A percentile compares a stretch with the other conserved stretches of the same genome.
Conservation (phyloP, 2,113 vertebrate species). For the Aythya baeri region DNA sequence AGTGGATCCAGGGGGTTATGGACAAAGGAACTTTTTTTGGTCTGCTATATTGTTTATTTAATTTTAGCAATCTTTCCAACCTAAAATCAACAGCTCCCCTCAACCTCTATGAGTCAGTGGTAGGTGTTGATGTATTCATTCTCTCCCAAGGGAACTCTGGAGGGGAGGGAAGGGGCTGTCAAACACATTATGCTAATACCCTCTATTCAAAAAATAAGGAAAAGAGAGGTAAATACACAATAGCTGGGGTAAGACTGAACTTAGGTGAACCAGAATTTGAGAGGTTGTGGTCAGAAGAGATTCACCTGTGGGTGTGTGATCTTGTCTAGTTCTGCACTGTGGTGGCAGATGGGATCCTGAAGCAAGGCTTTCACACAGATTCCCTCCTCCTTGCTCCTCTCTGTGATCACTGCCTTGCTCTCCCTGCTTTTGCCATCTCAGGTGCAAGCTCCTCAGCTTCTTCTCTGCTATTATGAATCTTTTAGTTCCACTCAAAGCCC, state of each 20-base stretch:
- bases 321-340: background rate
- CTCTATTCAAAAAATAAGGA: background rate
- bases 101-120: background rate
- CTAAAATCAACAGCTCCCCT: background rate
- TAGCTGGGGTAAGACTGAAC: background rate
- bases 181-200: background rate
- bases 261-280: background rate
- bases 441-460: background rate
- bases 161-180: background rate
- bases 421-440: background rate
- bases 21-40: background rate
- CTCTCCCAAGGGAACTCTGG: background rate
- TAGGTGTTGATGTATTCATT: conserved; percentile 1
- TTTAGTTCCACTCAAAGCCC: background rate
- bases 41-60: background rate
- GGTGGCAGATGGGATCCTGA: background rate
- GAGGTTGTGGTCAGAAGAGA: background rate
- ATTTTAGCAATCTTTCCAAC: background rate
- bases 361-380: background rate
- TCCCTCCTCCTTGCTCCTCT: background rate
- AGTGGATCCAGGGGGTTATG: background rate
- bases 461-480: background rate
- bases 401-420: background rate
- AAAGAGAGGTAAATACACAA: background rate
- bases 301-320: accelerated